phyloP scores from a whole-genome alignment of 2,888 invertebrate species.

The Temnothorax unifasciatus region DNA sequence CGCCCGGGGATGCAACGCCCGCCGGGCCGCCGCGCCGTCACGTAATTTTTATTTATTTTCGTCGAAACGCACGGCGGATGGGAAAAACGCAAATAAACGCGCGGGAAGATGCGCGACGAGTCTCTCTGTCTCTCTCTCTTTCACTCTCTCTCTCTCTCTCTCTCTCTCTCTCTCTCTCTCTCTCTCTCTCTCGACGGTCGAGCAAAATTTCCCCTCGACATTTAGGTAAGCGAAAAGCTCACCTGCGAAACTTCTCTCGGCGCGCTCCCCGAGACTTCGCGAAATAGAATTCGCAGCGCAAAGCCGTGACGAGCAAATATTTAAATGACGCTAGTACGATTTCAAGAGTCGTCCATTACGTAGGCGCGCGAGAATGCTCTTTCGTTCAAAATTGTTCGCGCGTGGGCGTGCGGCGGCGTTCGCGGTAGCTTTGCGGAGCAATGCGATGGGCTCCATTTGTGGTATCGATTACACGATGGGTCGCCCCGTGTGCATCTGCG shows the following conservation, averaged over 20 bases:
- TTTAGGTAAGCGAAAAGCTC: conserved; percentile 29
- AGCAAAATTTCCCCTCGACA: conserved; percentile 30
- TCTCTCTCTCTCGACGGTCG: background rate
- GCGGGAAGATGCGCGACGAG: conserved; percentile 2
- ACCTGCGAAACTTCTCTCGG: background rate
- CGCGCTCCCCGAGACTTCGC: background rate
- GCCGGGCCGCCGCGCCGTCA: conserved; percentile 18
- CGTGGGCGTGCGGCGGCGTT: conserved; percentile 13
- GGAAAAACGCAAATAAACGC: conserved; percentile 54
- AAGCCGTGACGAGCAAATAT: conserved; percentile 41
- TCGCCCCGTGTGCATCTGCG: conserved; percentile 58
- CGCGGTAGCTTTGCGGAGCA: conserved; percentile 53
- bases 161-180: background rate
- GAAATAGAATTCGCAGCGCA: conserved; percentile 44
- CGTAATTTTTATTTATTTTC: conserved; percentile 66
- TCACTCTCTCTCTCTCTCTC: background rate
- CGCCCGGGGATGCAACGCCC: conserved; percentile 27
- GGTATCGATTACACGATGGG: conserved; percentile 66
- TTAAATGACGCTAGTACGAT: conserved; percentile 43
- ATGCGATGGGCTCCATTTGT: conserved; percentile 44
- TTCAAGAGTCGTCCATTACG: conserved; percentile 31
- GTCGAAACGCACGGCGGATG: conserved; percentile 46
- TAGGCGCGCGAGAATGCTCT: conserved; percentile 40
- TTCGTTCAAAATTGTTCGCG: background rate
- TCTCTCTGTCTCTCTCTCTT: background rate